Evolutionary conservation across 2,113 vertebrate genomes (phyloP).

Genomic region (Etia nguti): DNA sequence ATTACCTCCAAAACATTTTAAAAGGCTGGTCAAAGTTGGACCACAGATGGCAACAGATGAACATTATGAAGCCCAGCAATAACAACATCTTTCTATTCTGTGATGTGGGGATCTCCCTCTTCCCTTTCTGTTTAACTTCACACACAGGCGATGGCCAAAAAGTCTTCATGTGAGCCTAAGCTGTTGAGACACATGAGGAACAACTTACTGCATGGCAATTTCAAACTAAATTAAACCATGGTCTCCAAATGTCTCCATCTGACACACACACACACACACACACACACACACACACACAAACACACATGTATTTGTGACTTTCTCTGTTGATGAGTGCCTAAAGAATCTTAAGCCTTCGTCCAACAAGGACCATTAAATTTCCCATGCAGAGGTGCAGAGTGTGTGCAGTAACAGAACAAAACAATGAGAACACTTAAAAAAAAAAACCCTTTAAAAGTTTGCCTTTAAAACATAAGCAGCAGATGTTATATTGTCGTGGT

Average conservation of each 20-base stretch:
- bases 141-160: conserved; percentile 16
- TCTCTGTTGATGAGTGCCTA: conserved; percentile 3
- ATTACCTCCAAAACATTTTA: conserved; percentile 35
- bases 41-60: conserved; percentile 48
- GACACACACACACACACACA: background rate
- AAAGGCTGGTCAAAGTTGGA: conserved; percentile 22
- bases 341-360: conserved; percentile 14
- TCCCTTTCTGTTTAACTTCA: conserved; percentile 46
- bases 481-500: background rate
- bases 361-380: background rate
- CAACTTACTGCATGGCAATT: conserved; percentile 18
- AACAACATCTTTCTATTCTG: conserved; percentile 23
- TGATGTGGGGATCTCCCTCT: conserved; percentile 38
- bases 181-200: conserved; percentile 45
- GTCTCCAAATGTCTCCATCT: conserved; percentile 15
- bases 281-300: conserved; percentile 1
- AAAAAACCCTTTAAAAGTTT: background rate
- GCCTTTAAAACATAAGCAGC: background rate
- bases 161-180: conserved; percentile 9
- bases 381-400: conserved; percentile 26
- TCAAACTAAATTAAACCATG: conserved; percentile 40
- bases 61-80: conserved; percentile 39
- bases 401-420: background rate
- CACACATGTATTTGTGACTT: background rate
- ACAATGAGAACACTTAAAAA: background rate